Percentiles rank a stretch among this genome's conserved stretches.
Conservation (phyloP, 2,113 vertebrate genomes). For the Garra rufa region DNA sequence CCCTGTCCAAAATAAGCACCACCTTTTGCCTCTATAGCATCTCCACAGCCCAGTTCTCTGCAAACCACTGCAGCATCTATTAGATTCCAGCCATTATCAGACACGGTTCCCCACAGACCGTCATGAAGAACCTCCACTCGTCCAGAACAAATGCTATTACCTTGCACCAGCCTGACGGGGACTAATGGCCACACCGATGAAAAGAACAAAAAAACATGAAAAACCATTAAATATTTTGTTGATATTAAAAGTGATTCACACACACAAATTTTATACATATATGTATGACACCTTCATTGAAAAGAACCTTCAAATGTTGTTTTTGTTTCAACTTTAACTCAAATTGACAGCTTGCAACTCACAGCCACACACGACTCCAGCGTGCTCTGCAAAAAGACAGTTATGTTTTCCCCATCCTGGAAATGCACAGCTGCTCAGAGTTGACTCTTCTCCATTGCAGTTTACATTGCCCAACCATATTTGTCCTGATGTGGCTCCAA, state of each 20-base stretch:
- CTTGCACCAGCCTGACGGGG: not conserved
- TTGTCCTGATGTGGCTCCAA: not conserved
- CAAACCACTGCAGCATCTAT: constrained; percentile 14
- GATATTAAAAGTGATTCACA: too few species aligned
- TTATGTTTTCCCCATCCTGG: not conserved
- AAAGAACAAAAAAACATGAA: not conserved
- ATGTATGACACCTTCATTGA: too few species aligned
- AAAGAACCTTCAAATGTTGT: too few species aligned
- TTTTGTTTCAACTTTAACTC: not conserved
- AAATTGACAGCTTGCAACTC: not conserved
- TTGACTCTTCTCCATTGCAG: not conserved
- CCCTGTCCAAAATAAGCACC: constrained; percentile 13
- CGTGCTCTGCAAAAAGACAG: not conserved
- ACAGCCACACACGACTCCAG: not conserved
- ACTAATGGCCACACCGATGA: not conserved
- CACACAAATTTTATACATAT: too few species aligned
- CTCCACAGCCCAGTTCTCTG: constrained; percentile 4
- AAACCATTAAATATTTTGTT: not conserved
- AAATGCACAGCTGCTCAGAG: not conserved
- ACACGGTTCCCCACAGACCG: not conserved
- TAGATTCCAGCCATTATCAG: constrained; percentile 17
- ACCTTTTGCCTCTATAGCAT: not conserved
- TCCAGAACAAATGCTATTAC: not conserved
- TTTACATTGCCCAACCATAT: not conserved
- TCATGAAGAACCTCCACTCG: constrained; percentile 15